These are phyloP conservation scores for Sigmodon hispidus DNA, from an alignment of 2,113 vertebrate genomes.

Conservation along the genomic window DNA sequence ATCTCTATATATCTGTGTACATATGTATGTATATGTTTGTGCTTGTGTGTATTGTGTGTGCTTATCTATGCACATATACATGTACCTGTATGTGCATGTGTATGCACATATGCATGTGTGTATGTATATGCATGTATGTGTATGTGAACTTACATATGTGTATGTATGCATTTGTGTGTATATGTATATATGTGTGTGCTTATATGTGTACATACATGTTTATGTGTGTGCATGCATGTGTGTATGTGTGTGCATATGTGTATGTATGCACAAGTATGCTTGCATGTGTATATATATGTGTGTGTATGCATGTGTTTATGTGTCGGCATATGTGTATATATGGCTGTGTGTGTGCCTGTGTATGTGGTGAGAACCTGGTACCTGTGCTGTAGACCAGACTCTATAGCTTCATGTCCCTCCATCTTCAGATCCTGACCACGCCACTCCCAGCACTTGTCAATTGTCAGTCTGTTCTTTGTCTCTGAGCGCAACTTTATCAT, in stretches of 20 bases:
- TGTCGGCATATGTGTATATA: background rate
- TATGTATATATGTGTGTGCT: background rate
- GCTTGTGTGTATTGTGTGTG: no score
- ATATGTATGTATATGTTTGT: background rate
- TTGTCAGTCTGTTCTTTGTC: background rate
- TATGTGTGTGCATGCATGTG: background rate
- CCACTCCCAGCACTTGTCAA: fast-evolving
- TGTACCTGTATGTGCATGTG: background rate
- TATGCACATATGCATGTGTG: background rate
- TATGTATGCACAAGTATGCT: no score
- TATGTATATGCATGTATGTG: background rate
- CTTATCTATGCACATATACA: background rate
- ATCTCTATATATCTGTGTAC: background rate
- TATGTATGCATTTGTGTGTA: background rate
- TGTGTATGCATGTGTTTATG: background rate
- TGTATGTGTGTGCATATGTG: background rate
- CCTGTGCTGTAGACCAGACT: background rate
- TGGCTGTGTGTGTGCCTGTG: background rate
- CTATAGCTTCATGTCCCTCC: background rate
- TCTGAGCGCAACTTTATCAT: background rate
- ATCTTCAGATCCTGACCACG: background rate
- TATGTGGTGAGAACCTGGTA: no score
- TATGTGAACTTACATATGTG: background rate
- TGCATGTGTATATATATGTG: background rate
- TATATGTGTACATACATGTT: no score